These are phyloP conservation scores for Setophaga petechia DNA, from an alignment of 2,113 vertebrate species.

Conservation along the genomic window DNA sequence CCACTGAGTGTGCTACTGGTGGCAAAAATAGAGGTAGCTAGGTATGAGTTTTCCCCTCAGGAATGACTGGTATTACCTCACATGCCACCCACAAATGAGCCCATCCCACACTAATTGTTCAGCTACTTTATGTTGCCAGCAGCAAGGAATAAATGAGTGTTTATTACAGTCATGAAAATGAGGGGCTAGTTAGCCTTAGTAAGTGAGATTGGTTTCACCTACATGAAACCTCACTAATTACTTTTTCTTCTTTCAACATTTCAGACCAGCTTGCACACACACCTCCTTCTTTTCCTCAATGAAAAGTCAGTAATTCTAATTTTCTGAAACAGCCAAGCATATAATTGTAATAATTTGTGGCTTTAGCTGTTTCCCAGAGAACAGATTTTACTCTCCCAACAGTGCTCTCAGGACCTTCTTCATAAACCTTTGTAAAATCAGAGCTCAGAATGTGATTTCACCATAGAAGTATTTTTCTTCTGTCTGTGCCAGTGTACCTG, in stretches of 20 bases:
- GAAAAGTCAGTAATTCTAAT: neutral
- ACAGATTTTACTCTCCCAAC: neutral
- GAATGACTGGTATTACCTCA: neutral
- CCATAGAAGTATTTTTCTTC: fast-evolving
- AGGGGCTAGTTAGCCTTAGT: neutral
- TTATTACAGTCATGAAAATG: neutral
- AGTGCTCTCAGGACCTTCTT: neutral
- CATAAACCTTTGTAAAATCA: neutral
- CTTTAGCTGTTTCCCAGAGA: neutral
- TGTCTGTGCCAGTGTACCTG: neutral
- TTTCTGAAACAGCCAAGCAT: neutral
- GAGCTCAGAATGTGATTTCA: neutral
- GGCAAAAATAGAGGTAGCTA: neutral
- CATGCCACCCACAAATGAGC: neutral
- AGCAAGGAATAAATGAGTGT: neutral
- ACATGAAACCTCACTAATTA: neutral
- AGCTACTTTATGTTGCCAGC: neutral
- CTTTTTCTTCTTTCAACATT: neutral
- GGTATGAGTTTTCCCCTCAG: neutral
- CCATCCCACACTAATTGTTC: neutral
- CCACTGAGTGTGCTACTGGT: neutral
- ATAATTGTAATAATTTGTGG: neutral
- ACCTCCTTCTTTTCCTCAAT: neutral
- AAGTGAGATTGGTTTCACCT: neutral
- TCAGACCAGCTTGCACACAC: neutral